Conservation (phyloP, 1,140 invertebrate genomes). For the Dreissena rostriformis region DNA sequence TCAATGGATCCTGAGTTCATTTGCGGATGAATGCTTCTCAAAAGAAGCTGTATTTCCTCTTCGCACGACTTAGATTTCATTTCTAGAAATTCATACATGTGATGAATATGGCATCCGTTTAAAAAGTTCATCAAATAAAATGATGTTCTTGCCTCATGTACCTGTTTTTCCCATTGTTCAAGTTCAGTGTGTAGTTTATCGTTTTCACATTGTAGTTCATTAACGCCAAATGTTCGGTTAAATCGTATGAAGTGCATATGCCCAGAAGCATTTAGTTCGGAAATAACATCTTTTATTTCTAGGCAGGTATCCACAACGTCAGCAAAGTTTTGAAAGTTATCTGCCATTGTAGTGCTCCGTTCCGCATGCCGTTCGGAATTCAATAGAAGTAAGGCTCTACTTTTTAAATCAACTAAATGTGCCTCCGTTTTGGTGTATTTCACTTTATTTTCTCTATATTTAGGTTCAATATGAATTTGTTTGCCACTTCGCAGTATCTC, state of each 20-base stretch:
- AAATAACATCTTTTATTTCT: conserved; percentile 1
- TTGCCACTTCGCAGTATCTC: too few relatives aligned
- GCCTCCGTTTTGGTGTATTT: not conserved
- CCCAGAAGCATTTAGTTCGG: conserved; percentile 39
- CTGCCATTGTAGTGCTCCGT: not conserved
- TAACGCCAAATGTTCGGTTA: not conserved
- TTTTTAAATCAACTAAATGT: conserved; percentile 47
- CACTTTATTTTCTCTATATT: conserved; percentile 4
- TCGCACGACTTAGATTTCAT: not conserved
- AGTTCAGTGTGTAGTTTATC: not conserved
- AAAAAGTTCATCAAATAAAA: conserved; percentile 54
- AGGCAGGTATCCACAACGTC: conserved; percentile 9
- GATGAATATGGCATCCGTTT: conserved; percentile 2
- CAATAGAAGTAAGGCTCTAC: conserved; percentile 47
- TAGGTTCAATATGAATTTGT: too few relatives aligned
- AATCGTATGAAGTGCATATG: conserved; percentile 11
- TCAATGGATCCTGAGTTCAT: not conserved
- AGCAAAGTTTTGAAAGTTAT: conserved; percentile 39
- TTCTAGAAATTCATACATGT: conserved; percentile 11
- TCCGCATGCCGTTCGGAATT: conserved; percentile 33
- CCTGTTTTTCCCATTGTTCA: not conserved
- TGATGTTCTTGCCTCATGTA: not conserved
- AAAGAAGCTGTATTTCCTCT: not conserved
- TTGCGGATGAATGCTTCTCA: conserved; percentile 38
- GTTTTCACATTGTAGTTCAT: not conserved